Conservation (phyloP, 2,888 invertebrate species). For the Nymphalis polychloros region DNA sequence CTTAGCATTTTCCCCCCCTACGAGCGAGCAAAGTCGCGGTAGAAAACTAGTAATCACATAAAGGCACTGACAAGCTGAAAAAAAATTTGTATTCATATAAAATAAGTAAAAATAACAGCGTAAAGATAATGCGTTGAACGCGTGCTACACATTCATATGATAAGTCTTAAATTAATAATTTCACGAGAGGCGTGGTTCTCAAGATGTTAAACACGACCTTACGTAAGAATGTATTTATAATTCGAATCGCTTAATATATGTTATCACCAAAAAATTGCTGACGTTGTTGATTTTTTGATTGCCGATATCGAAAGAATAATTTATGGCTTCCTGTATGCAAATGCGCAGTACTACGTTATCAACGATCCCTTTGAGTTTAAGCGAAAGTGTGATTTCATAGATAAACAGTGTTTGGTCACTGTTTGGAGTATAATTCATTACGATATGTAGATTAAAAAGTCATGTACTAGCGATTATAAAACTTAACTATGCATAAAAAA, state of each 20-base stretch:
- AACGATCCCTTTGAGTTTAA: no score
- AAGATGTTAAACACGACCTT: neutral
- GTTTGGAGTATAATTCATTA: no score
- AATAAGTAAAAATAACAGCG: neutral
- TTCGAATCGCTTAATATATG: neutral
- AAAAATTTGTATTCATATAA: neutral
- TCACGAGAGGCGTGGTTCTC: slow-evolving; percentile 4
- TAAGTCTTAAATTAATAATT: neutral
- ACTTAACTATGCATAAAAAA: no score
- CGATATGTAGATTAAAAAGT: no score
- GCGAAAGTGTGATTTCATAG: no score
- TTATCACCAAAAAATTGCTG: neutral
- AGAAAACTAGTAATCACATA: neutral
- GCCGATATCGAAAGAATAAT: neutral
- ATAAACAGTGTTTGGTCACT: no score
- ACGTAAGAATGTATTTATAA: slow-evolving; percentile 2
- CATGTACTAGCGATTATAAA: no score
- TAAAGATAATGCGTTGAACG: neutral
- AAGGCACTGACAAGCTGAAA: neutral
- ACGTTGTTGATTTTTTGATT: neutral
- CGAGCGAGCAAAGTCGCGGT: no score
- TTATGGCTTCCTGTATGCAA: slow-evolving; percentile 4
- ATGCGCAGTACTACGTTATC: neutral
- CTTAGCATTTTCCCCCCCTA: no score
- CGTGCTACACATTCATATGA: neutral